Percentiles rank a stretch among this genome's conserved stretches.
phyloP scores from a whole-genome alignment of 30 jellyfish, hydroid and myxozoan species.

The Aurelia aurita region DNA sequence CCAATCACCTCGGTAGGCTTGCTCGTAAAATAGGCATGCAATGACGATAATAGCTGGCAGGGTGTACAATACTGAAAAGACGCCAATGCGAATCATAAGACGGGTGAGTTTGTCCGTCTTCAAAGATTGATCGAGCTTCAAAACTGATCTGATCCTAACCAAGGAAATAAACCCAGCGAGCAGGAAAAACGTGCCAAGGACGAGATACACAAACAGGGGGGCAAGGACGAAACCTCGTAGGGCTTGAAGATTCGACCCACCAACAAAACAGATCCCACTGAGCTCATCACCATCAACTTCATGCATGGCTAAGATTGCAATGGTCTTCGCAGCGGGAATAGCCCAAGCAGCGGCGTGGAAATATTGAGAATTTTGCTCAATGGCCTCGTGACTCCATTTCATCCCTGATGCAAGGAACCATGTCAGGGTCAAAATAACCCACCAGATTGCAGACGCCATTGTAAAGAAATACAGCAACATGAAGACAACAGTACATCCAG shows the following conservation, averaged over 20 bases:
- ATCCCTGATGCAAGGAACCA: constrained; percentile 99
- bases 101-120: constrained; percentile 95
- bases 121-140: constrained; percentile 92
- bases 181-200: constrained; percentile 92
- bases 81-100: constrained; percentile 95
- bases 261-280: constrained; percentile 98
- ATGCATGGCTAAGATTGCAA: constrained; percentile 96
- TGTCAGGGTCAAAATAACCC: constrained; percentile 96
- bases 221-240: constrained; percentile 96
- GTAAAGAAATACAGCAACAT: constrained; percentile 93
- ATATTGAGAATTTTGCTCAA: constrained; percentile 94
- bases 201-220: constrained; percentile 89
- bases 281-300: constrained; percentile 98
- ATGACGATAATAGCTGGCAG: constrained; percentile 98
- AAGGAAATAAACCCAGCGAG: constrained; percentile 96
- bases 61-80: constrained; percentile 92
- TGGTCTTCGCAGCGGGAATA: constrained; percentile 98
- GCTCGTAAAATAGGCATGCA: constrained; percentile 98
- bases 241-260: constrained; percentile 94
- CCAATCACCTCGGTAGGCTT: constrained; percentile 89
- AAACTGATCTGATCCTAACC: constrained; percentile 88
- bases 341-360: constrained; percentile 99
- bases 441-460: constrained; percentile 99
- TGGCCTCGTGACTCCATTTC: constrained; percentile 99
- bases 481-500: constrained; percentile 95